These are phyloP conservation scores for Atrina japonica DNA, from an alignment of 2,888 invertebrate genomes.

Conservation along the genomic window DNA sequence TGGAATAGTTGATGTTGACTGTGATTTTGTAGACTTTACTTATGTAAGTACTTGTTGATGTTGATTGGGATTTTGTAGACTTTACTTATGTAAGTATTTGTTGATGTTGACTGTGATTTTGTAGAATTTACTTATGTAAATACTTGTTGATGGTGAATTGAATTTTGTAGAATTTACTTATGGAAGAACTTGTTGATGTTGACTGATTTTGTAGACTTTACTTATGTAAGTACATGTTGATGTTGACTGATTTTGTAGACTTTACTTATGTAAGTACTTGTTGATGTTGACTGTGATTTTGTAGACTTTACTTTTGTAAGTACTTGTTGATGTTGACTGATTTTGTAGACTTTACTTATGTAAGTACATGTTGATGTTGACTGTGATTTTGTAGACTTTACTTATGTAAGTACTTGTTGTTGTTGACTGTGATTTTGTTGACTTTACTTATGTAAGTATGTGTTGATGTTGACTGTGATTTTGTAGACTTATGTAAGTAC, in stretches of 20 bases:
- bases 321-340: conserved; percentile 84
- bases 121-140: no score
- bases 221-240: no score
- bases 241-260: no score
- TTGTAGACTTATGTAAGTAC: no score
- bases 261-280: no score
- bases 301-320: conserved; percentile 97
- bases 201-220: no score
- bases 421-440: background rate
- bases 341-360: conserved; percentile 98
- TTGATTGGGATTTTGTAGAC: conserved; percentile 97
- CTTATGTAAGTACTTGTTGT: no score
- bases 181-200: no score
- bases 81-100: conserved; percentile 91
- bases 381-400: no score
- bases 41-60: conserved; percentile 86
- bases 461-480: no score
- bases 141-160: background rate
- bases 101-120: background rate
- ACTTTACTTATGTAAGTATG: no score
- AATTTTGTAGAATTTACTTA: background rate
- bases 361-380: conserved; percentile 77
- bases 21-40: conserved; percentile 98
- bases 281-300: conserved; percentile 98
- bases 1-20: conserved; percentile 97